Conservation (phyloP, 2,113 vertebrate species). For the Tiliqua scincoides region DNA sequence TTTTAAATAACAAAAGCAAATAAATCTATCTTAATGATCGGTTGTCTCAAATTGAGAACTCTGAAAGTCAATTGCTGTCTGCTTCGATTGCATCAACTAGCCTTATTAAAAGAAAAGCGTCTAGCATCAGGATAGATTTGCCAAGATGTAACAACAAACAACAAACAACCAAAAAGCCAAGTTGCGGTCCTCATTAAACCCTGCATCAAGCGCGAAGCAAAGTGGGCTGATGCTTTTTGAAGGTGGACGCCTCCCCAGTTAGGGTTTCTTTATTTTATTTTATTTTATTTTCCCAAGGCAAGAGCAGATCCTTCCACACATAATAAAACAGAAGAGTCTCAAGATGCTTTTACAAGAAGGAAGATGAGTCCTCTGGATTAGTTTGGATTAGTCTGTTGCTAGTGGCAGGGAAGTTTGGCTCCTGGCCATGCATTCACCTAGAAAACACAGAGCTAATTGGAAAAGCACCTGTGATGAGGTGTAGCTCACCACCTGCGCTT, state of each 20-base stretch:
- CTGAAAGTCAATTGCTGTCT: slow-evolving; percentile 70
- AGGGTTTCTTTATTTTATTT: neutral
- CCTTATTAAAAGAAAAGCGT: slow-evolving; percentile 73
- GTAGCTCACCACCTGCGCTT: slow-evolving; percentile 70
- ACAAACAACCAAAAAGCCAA: slow-evolving; percentile 30
- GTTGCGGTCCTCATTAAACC: slow-evolving; percentile 23
- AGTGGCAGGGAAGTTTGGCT: slow-evolving; percentile 56
- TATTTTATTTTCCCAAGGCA: neutral
- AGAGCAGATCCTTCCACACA: slow-evolving; percentile 59
- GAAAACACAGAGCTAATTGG: slow-evolving; percentile 68
- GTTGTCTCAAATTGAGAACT: slow-evolving; percentile 52
- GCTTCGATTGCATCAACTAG: slow-evolving; percentile 62
- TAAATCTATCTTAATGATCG: slow-evolving; percentile 61
- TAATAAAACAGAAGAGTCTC: slow-evolving; percentile 54
- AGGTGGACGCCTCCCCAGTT: neutral
- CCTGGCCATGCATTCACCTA: slow-evolving; percentile 64
- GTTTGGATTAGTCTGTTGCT: slow-evolving; percentile 67
- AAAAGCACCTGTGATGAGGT: slow-evolving; percentile 68
- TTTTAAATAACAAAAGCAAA: slow-evolving; percentile 62
- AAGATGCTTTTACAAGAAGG: slow-evolving; percentile 59
- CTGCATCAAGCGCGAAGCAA: neutral
- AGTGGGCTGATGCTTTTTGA: slow-evolving; percentile 56
- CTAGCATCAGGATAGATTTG: slow-evolving; percentile 67
- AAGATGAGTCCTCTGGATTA: slow-evolving; percentile 57
- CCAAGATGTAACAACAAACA: slow-evolving; percentile 60